These are phyloP conservation scores for Trichomalopsis sarcophagae DNA, from an alignment of 1,140 invertebrate species.

Conservation along the genomic window DNA sequence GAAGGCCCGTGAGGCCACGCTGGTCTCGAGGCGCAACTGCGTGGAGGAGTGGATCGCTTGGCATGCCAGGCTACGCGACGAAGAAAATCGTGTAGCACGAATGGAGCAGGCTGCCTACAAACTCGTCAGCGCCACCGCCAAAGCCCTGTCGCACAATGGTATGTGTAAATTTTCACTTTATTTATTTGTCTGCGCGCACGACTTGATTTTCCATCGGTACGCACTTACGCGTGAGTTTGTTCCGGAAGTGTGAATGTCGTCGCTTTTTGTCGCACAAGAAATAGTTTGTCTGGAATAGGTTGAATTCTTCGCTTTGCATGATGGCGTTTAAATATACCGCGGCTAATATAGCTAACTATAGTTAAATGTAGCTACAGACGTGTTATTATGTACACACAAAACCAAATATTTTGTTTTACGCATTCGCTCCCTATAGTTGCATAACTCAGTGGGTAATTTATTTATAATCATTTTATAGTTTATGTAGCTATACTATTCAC, in stretches of 20 bases:
- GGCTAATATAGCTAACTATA: not conserved
- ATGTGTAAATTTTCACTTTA: constrained; percentile 37
- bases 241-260: not conserved
- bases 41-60: constrained; percentile 73
- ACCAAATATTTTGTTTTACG: not conserved
- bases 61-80: constrained; percentile 69
- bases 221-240: not conserved
- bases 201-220: not conserved
- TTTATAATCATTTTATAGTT: not conserved
- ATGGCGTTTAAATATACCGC: not conserved
- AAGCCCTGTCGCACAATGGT: constrained; percentile 70
- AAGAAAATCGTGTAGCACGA: constrained; percentile 69
- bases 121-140: constrained; percentile 69
- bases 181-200: not conserved
- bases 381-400: not conserved
- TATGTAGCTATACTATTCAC: not conserved
- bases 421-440: not conserved
- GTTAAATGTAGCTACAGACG: constrained; percentile 16
- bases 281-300: not conserved
- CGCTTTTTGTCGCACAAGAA: not conserved
- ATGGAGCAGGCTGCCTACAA: constrained; percentile 72
- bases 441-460: not conserved
- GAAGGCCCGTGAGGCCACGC: constrained; percentile 69
- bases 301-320: not conserved
- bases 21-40: constrained; percentile 70